Conservation (phyloP, 2,797 vertebrate species). For the Emydoidea blandingii region DNA sequence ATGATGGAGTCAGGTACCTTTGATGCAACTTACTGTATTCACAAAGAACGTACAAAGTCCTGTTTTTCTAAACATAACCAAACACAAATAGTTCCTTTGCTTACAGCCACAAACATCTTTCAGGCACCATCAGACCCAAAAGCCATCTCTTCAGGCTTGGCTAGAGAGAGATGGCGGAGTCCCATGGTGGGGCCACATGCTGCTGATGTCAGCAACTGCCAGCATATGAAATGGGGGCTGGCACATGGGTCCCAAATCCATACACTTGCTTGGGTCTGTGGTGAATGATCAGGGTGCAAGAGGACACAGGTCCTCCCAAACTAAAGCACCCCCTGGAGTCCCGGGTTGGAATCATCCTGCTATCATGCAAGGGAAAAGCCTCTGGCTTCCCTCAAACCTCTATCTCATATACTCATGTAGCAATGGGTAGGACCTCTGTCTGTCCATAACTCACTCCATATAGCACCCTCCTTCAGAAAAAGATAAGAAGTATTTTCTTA, state of each 20-base stretch:
- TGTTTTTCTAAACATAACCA: too few species aligned
- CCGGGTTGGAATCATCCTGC: background rate
- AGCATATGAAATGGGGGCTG: background rate
- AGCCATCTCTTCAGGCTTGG: background rate
- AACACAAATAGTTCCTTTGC: background rate
- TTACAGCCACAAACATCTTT: background rate
- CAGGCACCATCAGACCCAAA: background rate
- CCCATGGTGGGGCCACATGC: background rate
- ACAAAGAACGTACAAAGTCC: background rate
- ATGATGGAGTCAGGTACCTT: background rate
- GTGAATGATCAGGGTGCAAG: background rate
- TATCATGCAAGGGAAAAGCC: too few species aligned
- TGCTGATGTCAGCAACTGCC: background rate
- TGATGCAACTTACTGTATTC: too few species aligned
- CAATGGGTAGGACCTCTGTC: background rate
- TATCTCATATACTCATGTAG: background rate
- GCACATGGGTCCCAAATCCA: too few species aligned
- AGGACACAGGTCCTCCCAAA: background rate
- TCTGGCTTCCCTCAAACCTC: too few species aligned
- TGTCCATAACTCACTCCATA: background rate
- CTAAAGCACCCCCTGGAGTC: background rate
- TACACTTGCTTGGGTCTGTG: background rate
- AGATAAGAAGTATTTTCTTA: background rate
- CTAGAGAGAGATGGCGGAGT: background rate
- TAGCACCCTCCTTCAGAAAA: background rate